Conservation (phyloP, 92 coral and sea anemone species). For the Heteractis magnifica region DNA sequence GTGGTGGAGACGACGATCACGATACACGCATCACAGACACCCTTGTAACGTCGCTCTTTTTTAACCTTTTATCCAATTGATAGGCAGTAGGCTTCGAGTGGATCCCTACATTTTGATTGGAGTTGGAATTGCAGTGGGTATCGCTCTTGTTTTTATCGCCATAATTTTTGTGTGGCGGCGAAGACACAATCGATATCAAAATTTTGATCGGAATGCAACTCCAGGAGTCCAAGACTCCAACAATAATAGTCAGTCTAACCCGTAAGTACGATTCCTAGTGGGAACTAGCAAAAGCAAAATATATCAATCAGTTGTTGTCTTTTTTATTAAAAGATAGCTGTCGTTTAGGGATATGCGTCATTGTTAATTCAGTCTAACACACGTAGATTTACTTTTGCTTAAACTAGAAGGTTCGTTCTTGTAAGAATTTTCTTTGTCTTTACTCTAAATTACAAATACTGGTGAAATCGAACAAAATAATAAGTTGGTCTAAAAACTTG, state of each 20-base stretch:
- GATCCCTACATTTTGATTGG: background rate
- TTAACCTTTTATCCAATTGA: background rate
- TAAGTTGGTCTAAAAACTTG: too few relatives aligned
- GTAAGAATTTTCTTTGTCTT: too few relatives aligned
- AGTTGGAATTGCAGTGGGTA: background rate
- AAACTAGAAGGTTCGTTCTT: too few relatives aligned
- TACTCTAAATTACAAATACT: too few relatives aligned
- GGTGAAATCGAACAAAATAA: too few relatives aligned
- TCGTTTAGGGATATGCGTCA: too few relatives aligned
- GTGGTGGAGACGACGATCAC: background rate
- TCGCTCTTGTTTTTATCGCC: background rate
- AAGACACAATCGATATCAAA: background rate
- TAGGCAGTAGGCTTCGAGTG: conserved; percentile 3
- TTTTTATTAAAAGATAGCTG: too few relatives aligned
- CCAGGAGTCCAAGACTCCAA: background rate
- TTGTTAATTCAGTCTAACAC: too few relatives aligned
- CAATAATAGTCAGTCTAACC: background rate
- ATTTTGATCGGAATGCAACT: background rate
- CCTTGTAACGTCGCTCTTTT: background rate
- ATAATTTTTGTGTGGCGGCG: conserved; percentile 4
- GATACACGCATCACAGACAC: background rate
- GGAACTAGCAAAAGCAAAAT: too few relatives aligned
- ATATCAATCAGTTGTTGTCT: too few relatives aligned
- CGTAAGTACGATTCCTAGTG: background rate
- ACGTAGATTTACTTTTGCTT: too few relatives aligned